phyloP scores from a whole-genome alignment of 2,797 vertebrate species.

The Discoglossus pictus region DNA sequence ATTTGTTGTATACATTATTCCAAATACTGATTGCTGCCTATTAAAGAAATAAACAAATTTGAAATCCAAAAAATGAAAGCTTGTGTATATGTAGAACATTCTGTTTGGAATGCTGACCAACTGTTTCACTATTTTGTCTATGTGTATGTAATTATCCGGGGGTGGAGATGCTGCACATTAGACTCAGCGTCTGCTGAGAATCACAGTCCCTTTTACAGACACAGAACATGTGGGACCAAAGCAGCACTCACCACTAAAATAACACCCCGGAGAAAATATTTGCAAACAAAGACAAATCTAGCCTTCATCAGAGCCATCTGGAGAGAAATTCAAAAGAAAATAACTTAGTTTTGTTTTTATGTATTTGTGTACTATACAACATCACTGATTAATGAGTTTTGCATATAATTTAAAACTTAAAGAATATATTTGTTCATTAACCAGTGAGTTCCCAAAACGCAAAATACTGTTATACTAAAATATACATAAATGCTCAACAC shows the following conservation, averaged over 20 bases:
- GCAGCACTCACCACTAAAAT: conserved; percentile 11
- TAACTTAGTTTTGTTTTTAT: conserved; percentile 24
- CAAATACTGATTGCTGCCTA: too few species aligned
- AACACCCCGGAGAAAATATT: conserved; percentile 40
- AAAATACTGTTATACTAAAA: too few species aligned
- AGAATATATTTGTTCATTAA: too few species aligned
- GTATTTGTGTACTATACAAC: conserved; percentile 2
- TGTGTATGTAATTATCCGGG: conserved; percentile 13
- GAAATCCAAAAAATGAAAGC: too few species aligned
- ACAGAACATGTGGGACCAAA: conserved; percentile 24
- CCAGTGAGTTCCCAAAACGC: too few species aligned
- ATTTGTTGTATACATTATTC: too few species aligned
- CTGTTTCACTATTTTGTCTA: conserved; percentile 12
- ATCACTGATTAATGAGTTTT: too few species aligned
- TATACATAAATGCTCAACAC: too few species aligned
- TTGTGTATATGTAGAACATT: too few species aligned
- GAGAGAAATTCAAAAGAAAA: conserved; percentile 14
- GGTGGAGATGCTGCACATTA: conserved; percentile 3
- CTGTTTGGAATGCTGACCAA: conserved; percentile 11
- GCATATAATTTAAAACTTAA: neutral
- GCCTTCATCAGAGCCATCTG: conserved; percentile 35
- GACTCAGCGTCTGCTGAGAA: conserved; percentile 22
- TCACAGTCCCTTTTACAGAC: conserved; percentile 11
- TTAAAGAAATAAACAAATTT: too few species aligned
- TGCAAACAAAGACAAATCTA: conserved; percentile 47